A percentile compares a stretch with the other conserved stretches of the same genome.
phyloP scores from a whole-genome alignment of 1,140 invertebrate species.

The Plectrocnemia conspersa region DNA sequence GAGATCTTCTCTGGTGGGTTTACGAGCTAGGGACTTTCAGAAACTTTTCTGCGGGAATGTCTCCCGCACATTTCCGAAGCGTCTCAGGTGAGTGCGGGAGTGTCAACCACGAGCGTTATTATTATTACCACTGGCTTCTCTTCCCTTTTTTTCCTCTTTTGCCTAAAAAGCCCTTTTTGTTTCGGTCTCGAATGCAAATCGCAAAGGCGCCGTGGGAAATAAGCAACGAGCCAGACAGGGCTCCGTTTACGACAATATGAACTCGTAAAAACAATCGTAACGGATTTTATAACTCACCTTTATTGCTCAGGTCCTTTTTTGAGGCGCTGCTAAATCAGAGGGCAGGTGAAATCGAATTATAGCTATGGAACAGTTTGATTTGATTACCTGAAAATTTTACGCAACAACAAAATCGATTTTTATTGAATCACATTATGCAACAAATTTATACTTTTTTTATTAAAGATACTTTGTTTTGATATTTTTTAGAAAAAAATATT shows the following conservation, averaged over 20 bases:
- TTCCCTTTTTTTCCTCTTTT: slow-evolving; percentile 1
- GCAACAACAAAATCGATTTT: too few relatives aligned
- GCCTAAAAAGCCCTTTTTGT: background rate
- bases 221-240: slow-evolving; percentile 20
- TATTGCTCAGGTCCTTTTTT: slow-evolving; percentile 30
- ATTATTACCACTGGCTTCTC: slow-evolving; percentile 10
- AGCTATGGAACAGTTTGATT: too few relatives aligned
- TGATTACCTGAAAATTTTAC: too few relatives aligned
- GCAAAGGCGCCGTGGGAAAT: slow-evolving; percentile 29
- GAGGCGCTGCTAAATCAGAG: too few relatives aligned
- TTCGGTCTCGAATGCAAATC: slow-evolving; percentile 30
- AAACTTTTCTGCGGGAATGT: background rate
- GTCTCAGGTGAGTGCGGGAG: background rate
- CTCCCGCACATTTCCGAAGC: background rate
- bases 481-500: too few relatives aligned
- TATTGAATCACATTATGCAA: too few relatives aligned
- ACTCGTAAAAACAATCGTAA: slow-evolving; percentile 36
- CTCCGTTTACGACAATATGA: slow-evolving; percentile 34
- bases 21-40: too few relatives aligned
- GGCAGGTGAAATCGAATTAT: too few relatives aligned
- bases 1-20: too few relatives aligned
- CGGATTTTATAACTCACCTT: slow-evolving; percentile 33
- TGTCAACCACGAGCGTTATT: background rate
- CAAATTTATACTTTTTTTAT: too few relatives aligned
- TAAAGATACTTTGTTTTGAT: too few relatives aligned